Percentiles rank a stretch among this genome's conserved stretches.
Evolutionary conservation across 2,888 invertebrate genomes (phyloP).

Genomic region (Drosophila anomelani): DNA sequence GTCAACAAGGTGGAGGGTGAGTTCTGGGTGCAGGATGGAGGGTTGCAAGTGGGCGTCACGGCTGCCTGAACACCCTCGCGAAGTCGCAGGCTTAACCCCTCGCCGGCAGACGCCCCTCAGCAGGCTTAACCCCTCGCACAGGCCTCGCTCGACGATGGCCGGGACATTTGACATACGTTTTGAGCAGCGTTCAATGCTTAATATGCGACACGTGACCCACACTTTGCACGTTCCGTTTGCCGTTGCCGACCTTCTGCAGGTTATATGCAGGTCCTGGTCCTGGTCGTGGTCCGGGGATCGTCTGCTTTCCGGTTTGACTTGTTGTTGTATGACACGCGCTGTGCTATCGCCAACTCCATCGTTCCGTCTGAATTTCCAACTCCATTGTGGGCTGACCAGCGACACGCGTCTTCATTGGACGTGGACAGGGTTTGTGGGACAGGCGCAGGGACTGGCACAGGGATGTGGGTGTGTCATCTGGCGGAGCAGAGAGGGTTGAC

Average conservation of each 20-base stretch:
- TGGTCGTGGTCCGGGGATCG: constrained; percentile 37
- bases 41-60: constrained; percentile 70
- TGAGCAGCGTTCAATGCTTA: constrained; percentile 71
- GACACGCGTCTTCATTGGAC: constrained; percentile 62
- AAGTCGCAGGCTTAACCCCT: constrained; percentile 28
- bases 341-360: constrained; percentile 64
- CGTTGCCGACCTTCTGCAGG: constrained; percentile 32
- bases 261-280: constrained; percentile 68
- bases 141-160: constrained; percentile 9
- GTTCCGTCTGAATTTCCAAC: constrained; percentile 32
- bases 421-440: constrained; percentile 9
- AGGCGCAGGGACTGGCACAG: background rate
- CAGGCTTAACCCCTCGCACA: constrained; percentile 15
- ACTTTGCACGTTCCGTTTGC: constrained; percentile 66
- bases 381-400: constrained; percentile 69
- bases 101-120: background rate
- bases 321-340: constrained; percentile 80
- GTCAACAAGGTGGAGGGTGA: constrained; percentile 52
- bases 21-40: constrained; percentile 41
- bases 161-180: constrained; percentile 80
- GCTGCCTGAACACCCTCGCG: constrained; percentile 72
- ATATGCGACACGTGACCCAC: constrained; percentile 79
- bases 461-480: constrained; percentile 55
- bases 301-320: constrained; percentile 80
- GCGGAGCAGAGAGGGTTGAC: constrained; percentile 40